Percentiles rank a stretch among this genome's conserved stretches.
Conservation (phyloP, 2,113 vertebrate genomes). For the Eudyptes chrysolophus region DNA sequence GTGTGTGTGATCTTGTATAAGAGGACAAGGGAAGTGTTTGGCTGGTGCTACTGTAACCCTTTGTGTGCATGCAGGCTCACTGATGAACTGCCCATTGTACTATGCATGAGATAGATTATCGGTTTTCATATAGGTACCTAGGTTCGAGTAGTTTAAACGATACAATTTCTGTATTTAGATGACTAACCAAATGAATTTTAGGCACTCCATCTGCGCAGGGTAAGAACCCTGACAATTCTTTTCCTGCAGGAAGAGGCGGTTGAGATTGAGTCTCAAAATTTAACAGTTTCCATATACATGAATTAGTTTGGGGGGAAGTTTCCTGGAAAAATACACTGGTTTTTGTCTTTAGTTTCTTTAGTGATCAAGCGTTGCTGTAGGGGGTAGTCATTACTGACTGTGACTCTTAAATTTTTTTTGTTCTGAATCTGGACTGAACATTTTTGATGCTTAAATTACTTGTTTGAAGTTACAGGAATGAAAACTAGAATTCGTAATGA, state of each 20-base stretch:
- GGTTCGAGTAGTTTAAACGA: accelerated
- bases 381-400: background rate
- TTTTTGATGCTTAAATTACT: background rate
- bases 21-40: background rate
- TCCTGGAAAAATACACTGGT: accelerated
- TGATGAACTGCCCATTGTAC: accelerated
- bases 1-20: background rate
- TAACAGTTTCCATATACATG: background rate
- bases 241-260: background rate
- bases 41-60: background rate
- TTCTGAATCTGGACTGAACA: background rate
- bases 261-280: background rate
- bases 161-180: background rate
- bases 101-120: accelerated
- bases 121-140: background rate
- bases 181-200: background rate
- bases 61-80: background rate
- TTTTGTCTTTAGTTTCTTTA: background rate
- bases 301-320: background rate
- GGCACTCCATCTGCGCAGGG: accelerated
- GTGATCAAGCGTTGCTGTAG: background rate
- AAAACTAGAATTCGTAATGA: background rate
- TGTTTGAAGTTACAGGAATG: background rate
- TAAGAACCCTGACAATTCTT: background rate
- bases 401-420: background rate